phyloP scores from a whole-genome alignment of 2,113 vertebrate species.

The Gallinago media region DNA sequence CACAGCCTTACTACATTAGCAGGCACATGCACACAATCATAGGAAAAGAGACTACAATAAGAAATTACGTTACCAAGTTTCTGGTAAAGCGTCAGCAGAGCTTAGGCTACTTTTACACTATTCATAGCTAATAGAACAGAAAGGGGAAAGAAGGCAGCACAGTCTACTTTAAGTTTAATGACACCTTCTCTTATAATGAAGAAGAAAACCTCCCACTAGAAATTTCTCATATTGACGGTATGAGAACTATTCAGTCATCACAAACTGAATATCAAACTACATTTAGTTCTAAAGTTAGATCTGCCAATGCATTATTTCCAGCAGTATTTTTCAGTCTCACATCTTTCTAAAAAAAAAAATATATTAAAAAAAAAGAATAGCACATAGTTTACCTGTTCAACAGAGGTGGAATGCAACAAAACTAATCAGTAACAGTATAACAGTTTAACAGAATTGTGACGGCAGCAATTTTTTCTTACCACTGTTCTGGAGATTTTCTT shows the following conservation, averaged over 20 bases:
- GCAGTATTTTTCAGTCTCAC: background rate
- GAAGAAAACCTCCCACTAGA: background rate
- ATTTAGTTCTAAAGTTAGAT: background rate
- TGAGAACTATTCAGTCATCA: background rate
- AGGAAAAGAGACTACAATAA: background rate
- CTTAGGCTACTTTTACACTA: background rate
- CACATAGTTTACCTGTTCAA: background rate
- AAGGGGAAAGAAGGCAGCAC: background rate
- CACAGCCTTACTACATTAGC: rapidly evolving
- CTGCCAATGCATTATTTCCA: background rate
- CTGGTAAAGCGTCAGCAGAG: background rate
- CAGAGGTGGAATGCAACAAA: background rate
- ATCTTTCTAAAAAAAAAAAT: background rate
- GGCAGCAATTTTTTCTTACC: constrained; percentile 81
- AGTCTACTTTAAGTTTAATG: background rate
- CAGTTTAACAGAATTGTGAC: background rate
- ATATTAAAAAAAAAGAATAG: background rate
- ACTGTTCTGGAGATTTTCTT: constrained; percentile 87
- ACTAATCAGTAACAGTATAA: background rate
- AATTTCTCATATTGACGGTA: background rate
- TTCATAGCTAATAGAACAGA: background rate
- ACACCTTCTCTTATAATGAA: background rate
- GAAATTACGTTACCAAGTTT: background rate
- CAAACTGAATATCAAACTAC: background rate
- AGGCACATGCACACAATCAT: background rate